Percentiles rank a stretch among this genome's conserved stretches.
Conservation (phyloP, 2,888 invertebrate species). For the Acrobasis consociella region DNA sequence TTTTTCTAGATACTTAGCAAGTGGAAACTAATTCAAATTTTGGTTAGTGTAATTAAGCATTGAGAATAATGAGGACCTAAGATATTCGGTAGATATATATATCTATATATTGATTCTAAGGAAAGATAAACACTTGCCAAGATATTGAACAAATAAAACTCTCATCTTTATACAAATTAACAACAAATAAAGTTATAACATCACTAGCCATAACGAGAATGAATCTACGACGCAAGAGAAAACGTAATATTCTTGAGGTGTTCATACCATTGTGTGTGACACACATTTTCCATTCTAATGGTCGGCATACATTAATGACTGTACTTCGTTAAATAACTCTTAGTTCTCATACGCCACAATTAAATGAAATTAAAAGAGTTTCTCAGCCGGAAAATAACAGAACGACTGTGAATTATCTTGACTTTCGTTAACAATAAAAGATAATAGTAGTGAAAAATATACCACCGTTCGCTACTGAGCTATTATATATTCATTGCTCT, state of each 20-base stretch:
- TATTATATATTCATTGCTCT: constrained; percentile 21
- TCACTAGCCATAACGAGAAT: constrained; percentile 18
- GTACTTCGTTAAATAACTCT: constrained; percentile 34
- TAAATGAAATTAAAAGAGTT: constrained; percentile 37
- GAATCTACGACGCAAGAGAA: constrained; percentile 25
- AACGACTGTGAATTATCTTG: constrained; percentile 37
- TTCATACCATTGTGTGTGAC: constrained; percentile 26
- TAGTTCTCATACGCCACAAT: constrained; percentile 35
- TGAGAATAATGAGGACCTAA: too few species aligned
- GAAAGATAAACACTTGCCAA: too few species aligned
- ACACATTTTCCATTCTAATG: constrained; percentile 44
- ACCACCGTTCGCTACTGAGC: background rate
- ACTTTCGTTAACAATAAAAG: constrained; percentile 23
- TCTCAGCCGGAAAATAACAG: constrained; percentile 41
- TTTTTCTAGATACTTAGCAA: too few species aligned
- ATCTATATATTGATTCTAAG: too few species aligned
- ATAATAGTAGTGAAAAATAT: constrained; percentile 15
- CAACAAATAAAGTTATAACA: constrained; percentile 15
- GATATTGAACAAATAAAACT: too few species aligned
- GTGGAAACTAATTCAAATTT: too few species aligned
- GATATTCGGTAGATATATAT: too few species aligned
- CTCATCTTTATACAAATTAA: too few species aligned
- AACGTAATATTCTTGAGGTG: constrained; percentile 27
- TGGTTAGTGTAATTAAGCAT: too few species aligned
- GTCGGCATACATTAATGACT: constrained; percentile 34